Evolutionary conservation across 2,797 vertebrate genomes (phyloP).

Genomic region (Melopsittacus undulatus): DNA sequence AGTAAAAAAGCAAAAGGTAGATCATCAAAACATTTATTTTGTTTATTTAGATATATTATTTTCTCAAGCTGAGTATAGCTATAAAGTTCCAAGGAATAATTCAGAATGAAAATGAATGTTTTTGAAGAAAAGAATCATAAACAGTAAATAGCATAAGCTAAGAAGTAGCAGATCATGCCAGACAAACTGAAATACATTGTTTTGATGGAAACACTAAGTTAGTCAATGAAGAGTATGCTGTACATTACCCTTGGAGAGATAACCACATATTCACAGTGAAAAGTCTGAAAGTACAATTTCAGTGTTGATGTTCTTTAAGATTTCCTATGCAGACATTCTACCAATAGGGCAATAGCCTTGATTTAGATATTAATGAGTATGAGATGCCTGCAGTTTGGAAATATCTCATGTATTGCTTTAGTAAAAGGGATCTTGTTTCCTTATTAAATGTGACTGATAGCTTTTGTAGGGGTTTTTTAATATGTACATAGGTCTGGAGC

Average conservation of each 20-base stretch:
- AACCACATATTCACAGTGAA: not conserved
- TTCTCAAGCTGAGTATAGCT: not conserved
- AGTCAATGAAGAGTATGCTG: not conserved
- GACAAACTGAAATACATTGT: not conserved
- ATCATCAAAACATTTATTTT: not conserved
- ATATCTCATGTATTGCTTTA: not conserved
- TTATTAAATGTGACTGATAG: not conserved
- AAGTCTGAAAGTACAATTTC: not conserved
- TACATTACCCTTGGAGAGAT: not conserved
- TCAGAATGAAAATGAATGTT: not conserved
- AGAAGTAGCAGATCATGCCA: not conserved
- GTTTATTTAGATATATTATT: not conserved
- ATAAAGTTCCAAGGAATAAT: not conserved
- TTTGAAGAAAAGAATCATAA: not conserved
- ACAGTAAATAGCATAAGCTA: not conserved
- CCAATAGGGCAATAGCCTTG: not conserved
- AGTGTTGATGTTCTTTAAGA: not conserved
- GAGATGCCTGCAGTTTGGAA: not conserved
- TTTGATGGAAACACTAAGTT: not conserved
- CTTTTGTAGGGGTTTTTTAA: not conserved
- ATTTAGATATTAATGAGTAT: not conserved
- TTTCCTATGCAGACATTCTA: not conserved
- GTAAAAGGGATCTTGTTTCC: not conserved
- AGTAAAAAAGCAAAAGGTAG: not conserved
- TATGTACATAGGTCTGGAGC: accelerated